These are phyloP conservation scores for Lucinisca nassula DNA, from an alignment of 2,888 invertebrate species.

Conservation along the genomic window DNA sequence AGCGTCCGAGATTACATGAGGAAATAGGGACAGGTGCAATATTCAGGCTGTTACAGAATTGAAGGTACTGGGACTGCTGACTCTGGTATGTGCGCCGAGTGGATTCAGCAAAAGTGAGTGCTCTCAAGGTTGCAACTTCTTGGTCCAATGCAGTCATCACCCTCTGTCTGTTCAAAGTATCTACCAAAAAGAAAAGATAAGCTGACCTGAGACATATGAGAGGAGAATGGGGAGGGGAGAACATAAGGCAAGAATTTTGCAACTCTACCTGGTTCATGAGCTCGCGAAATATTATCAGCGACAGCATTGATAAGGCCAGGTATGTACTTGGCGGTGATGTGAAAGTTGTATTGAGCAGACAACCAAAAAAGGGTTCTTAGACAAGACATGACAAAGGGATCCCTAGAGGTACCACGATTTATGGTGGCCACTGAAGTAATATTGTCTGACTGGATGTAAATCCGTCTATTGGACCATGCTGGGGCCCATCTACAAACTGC, in stretches of 20 bases:
- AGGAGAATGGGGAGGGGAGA: background rate
- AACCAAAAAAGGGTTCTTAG: background rate
- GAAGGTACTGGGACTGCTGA: background rate
- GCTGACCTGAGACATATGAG: background rate
- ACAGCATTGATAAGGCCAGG: background rate
- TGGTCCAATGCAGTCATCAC: conserved; percentile 3
- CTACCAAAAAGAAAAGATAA: conserved; percentile 15
- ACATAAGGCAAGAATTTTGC: background rate
- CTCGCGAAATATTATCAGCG: background rate
- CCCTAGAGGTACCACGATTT: background rate
- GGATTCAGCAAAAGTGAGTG: background rate
- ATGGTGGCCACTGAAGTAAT: background rate
- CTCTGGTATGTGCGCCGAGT: background rate
- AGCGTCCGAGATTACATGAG: background rate
- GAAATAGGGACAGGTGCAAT: conserved; percentile 2
- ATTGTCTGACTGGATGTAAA: background rate
- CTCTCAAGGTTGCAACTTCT: conserved; percentile 6
- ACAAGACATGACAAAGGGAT: background rate
- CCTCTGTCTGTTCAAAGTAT: background rate
- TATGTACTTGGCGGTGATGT: background rate
- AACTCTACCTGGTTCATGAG: background rate
- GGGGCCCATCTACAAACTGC: background rate
- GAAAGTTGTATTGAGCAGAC: background rate
- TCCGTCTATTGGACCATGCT: background rate
- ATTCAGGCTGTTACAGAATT: background rate